A percentile compares a stretch with the other conserved stretches of the same genome.
These are phyloP conservation scores for Ictidomys tridecemlineatus DNA, from an alignment of 2,113 vertebrate genomes.

Conservation along the genomic window DNA sequence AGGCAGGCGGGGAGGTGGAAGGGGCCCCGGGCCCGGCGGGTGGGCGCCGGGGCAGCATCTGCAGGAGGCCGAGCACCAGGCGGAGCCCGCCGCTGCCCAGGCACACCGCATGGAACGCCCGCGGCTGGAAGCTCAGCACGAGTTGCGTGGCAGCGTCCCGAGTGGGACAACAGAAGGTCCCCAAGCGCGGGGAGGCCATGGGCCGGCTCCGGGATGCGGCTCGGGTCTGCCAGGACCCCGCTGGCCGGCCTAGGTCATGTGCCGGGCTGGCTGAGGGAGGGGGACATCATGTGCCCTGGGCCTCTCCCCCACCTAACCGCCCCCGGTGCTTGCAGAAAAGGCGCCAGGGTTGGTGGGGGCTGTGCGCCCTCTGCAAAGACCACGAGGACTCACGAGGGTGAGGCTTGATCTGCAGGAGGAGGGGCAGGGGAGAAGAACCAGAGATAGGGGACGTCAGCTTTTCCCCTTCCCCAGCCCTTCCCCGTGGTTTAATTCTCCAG, in stretches of 20 bases:
- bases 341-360: background rate
- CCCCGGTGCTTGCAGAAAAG: background rate
- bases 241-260: background rate
- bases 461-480: no score
- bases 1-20: conserved; percentile 89
- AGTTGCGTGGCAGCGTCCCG: conserved; percentile 93
- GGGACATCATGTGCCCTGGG: conserved; percentile 26
- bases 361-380: background rate
- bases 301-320: background rate
- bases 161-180: conserved; percentile 97
- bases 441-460: background rate
- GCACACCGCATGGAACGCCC: conserved; percentile 92
- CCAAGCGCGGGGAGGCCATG: conserved; percentile 98
- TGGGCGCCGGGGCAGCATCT: conserved; percentile 91
- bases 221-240: conserved; percentile 81
- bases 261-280: conserved; percentile 5
- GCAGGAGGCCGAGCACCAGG: conserved; percentile 89
- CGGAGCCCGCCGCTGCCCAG: conserved; percentile 91
- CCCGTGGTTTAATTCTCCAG: no score
- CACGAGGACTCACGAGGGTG: conserved; percentile 71
- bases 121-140: conserved; percentile 92
- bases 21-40: conserved; percentile 73
- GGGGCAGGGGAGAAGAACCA: background rate
- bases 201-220: conserved; percentile 91
- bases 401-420: background rate